A percentile compares a stretch with the other conserved stretches of the same genome.
Evolutionary conservation across 2,797 vertebrate genomes (phyloP).

Genomic region (Poeciliopsis presidionis): DNA sequence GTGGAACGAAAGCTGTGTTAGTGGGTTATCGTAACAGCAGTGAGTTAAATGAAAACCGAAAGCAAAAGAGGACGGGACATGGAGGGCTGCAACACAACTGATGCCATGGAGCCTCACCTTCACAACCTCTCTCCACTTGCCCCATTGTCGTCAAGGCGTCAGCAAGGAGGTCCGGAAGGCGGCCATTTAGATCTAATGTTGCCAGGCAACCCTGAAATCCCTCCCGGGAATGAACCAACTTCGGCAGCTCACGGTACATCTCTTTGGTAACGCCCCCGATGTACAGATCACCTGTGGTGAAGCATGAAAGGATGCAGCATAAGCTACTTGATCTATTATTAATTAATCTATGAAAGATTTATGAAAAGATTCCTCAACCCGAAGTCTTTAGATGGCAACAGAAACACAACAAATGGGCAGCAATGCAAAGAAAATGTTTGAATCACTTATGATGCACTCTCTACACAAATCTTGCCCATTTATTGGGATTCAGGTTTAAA

Average conservation of each 20-base stretch:
- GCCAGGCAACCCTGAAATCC: constrained; percentile 98
- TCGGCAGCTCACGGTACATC: constrained; percentile 94
- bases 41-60: constrained; percentile 52
- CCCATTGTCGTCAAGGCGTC: constrained; percentile 93
- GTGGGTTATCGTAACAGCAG: constrained; percentile 63
- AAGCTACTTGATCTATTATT: not conserved
- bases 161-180: constrained; percentile 94
- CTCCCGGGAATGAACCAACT: constrained; percentile 95
- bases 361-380: not conserved
- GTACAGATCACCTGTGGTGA: constrained; percentile 89
- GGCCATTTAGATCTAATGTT: constrained; percentile 95
- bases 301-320: constrained; percentile 10
- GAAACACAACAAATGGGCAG: not conserved
- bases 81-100: constrained; percentile 8
- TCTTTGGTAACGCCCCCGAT: constrained; percentile 97
- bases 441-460: not conserved
- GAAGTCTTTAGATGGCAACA: not conserved
- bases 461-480: not conserved
- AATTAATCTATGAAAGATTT: constrained; percentile 1
- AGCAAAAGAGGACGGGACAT: constrained; percentile 23
- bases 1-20: constrained; percentile 60
- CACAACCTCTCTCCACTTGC: constrained; percentile 97
- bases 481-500: not conserved
- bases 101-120: constrained; percentile 83
- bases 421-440: not conserved